These are phyloP conservation scores for Pterois miles DNA, from an alignment of 2,797 vertebrate species.

Conservation along the genomic window DNA sequence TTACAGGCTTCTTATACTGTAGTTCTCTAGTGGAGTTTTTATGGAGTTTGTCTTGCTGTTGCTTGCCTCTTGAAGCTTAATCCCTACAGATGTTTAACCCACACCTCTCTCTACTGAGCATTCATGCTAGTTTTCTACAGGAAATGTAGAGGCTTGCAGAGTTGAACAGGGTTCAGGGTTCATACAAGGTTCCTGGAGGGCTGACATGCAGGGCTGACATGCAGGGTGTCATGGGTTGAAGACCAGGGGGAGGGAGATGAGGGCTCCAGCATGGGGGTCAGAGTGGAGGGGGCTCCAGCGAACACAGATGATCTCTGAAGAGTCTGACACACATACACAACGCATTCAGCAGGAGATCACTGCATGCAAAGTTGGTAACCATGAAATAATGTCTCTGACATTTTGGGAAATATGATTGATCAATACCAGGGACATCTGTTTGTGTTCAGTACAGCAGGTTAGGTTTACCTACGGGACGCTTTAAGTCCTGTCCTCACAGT, in stretches of 20 bases:
- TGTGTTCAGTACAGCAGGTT: background rate
- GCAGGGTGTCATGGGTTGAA: conserved; percentile 66
- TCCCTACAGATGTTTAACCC: background rate
- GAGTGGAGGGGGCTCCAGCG: conserved; percentile 77
- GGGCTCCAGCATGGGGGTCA: conserved; percentile 61
- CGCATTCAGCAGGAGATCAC: conserved; percentile 29
- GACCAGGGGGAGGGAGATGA: conserved; percentile 70
- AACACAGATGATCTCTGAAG: conserved; percentile 71
- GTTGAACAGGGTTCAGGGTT: conserved; percentile 15
- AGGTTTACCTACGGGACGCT: background rate
- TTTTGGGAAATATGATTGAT: background rate
- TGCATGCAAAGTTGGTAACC: conserved; percentile 29
- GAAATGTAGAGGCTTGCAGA: background rate
- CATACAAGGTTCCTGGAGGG: conserved; percentile 48
- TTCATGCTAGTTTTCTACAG: background rate
- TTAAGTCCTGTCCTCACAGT: background rate
- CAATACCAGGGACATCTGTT: background rate
- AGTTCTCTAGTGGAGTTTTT: background rate
- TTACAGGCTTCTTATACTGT: background rate
- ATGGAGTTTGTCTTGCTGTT: background rate
- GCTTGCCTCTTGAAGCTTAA: background rate
- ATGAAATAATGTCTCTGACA: background rate
- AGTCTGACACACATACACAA: conserved; percentile 63
- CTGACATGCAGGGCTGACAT: conserved; percentile 52
- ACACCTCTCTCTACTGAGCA: background rate